Evolutionary conservation across 2,888 invertebrate species (phyloP).

Genomic region (Apamea sordens): DNA sequence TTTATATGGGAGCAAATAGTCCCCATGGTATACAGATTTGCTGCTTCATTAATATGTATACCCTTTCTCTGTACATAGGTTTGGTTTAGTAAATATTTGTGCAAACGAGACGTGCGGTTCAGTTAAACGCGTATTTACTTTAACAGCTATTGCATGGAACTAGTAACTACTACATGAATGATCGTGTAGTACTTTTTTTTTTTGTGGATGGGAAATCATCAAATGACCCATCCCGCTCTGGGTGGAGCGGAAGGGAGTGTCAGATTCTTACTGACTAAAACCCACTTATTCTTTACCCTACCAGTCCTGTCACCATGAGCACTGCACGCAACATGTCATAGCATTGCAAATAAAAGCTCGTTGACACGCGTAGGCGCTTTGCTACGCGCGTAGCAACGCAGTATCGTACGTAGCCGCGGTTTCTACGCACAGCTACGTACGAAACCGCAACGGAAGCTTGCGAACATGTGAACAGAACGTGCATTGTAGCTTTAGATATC

Average conservation of each 20-base stretch:
- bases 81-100: constrained; percentile 41
- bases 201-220: too few relatives aligned
- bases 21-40: constrained; percentile 49
- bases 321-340: neutral
- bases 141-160: neutral
- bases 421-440: too few relatives aligned
- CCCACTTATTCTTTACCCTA: too few relatives aligned
- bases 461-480: neutral
- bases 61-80: constrained; percentile 27
- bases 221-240: too few relatives aligned
- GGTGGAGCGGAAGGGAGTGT: too few relatives aligned
- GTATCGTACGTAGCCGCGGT: neutral
- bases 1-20: constrained; percentile 58
- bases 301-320: neutral
- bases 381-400: constrained; percentile 27
- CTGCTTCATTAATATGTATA: constrained; percentile 58
- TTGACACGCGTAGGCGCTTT: neutral
- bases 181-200: too few relatives aligned
- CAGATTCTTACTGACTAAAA: too few relatives aligned
- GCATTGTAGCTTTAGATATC: neutral
- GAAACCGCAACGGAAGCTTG: neutral
- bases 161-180: neutral
- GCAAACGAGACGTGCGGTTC: neutral
- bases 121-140: neutral
- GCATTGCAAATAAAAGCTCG: neutral